These are phyloP conservation scores for Riptortus pedestris DNA, from an alignment of 1,140 invertebrate genomes.

Conservation along the genomic window DNA sequence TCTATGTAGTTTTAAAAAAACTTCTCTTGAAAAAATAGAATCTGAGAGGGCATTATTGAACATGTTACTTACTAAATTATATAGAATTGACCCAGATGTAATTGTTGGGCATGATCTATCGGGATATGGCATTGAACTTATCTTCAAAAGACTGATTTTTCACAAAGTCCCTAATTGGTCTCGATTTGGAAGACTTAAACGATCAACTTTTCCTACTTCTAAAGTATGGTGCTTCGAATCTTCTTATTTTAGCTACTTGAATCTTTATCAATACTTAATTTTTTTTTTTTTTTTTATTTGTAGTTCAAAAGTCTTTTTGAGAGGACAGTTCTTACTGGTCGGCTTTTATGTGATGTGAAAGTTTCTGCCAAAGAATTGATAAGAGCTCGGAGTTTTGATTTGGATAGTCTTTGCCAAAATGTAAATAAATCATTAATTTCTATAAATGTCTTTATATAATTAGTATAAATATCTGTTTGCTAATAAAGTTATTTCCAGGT, in stretches of 20 bases:
- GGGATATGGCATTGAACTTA: constrained; percentile 39
- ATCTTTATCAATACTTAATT: no score
- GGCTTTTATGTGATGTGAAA: constrained; percentile 88
- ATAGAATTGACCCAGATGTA: constrained; percentile 83
- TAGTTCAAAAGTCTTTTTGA: constrained; percentile 41
- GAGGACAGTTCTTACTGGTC: constrained; percentile 54
- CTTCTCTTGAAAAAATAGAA: constrained; percentile 68
- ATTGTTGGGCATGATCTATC: constrained; percentile 81
- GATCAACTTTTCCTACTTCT: constrained; percentile 40
- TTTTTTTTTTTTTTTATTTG: constrained; percentile 16
- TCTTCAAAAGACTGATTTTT: constrained; percentile 67
- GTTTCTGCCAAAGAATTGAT: constrained; percentile 88
- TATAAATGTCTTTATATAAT: not conserved
- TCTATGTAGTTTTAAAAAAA: constrained; percentile 52
- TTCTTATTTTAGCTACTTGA: not conserved
- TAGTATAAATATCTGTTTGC: not conserved
- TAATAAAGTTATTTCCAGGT: constrained; percentile 27
- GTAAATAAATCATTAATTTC: constrained; percentile 18
- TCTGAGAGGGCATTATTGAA: constrained; percentile 75
- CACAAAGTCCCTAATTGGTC: constrained; percentile 81
- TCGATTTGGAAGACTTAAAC: constrained; percentile 70
- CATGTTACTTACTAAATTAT: constrained; percentile 71
- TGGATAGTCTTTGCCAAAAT: constrained; percentile 67
- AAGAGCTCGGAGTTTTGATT: constrained; percentile 79
- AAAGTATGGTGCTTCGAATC: constrained; percentile 17